phyloP scores from a whole-genome alignment of 2,888 invertebrate genomes.

The Allygus modestus region DNA sequence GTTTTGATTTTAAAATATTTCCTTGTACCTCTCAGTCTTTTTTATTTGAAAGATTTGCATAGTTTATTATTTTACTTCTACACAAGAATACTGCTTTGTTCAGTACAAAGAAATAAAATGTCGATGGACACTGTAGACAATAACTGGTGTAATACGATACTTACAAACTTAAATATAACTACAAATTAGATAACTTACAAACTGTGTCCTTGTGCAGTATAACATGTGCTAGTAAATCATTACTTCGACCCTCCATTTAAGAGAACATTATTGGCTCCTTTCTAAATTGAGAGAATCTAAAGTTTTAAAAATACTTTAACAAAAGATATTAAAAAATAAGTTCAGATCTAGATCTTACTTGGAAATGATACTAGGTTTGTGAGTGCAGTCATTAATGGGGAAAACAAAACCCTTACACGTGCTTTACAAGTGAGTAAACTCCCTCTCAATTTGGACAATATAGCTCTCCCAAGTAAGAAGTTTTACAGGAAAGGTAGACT shows the following conservation, averaged over 20 bases:
- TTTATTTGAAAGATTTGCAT: background rate
- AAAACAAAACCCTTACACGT: no score
- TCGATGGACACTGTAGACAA: background rate
- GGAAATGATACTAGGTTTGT: no score
- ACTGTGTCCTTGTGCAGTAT: background rate
- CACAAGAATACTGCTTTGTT: background rate
- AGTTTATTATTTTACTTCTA: background rate
- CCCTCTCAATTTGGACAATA: background rate
- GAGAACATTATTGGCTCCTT: no score
- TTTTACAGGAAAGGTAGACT: background rate
- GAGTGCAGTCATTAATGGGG: no score
- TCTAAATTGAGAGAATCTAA: no score
- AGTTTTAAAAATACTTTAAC: no score
- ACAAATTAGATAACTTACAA: background rate
- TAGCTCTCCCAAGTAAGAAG: background rate
- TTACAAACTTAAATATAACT: background rate
- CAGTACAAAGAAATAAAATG: no score
- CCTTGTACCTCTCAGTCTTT: constrained; percentile 1
- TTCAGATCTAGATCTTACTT: no score
- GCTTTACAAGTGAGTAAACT: no score
- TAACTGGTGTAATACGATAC: background rate
- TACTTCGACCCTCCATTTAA: no score
- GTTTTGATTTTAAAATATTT: constrained; percentile 5
- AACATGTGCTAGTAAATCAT: no score
- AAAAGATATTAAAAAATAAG: no score